Percentiles rank a stretch among this genome's conserved stretches.
Evolutionary conservation across 1,140 invertebrate genomes (phyloP).

Genomic region (Drosophila eugracilis): DNA sequence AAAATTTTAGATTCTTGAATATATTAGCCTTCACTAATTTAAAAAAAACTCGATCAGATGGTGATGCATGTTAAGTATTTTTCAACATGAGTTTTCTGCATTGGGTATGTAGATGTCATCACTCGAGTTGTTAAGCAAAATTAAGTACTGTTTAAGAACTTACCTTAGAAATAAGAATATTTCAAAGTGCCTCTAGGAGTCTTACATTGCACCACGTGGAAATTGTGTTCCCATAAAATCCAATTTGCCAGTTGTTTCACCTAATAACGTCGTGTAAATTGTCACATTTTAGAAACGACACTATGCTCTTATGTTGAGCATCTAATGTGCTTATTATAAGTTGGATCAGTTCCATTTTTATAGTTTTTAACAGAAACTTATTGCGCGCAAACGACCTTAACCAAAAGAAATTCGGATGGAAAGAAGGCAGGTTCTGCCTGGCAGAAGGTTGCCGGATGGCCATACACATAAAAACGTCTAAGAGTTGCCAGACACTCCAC

Average conservation of each 20-base stretch:
- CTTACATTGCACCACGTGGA: slow-evolving; percentile 32
- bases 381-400: neutral
- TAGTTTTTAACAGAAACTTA: neutral
- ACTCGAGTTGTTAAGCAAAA: neutral
- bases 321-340: neutral
- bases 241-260: neutral
- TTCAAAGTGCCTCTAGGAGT: neutral
- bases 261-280: neutral
- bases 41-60: slow-evolving; percentile 18
- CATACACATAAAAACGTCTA: too few relatives aligned
- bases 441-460: slow-evolving; percentile 22
- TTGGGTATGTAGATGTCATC: slow-evolving; percentile 32
- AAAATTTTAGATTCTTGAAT: neutral
- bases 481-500: slow-evolving; percentile 30
- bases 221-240: neutral
- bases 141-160: neutral
- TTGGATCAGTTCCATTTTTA: slow-evolving; percentile 4
- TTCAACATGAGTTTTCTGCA: slow-evolving; percentile 24
- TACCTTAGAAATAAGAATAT: neutral
- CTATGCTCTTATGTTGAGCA: neutral
- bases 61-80: slow-evolving; percentile 26
- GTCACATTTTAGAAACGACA: neutral
- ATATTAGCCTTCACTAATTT: neutral
- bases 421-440: too few relatives aligned
- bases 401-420: slow-evolving; percentile 2